Conservation (phyloP, 2,888 invertebrate species). For the Oscheius sp. region DNA sequence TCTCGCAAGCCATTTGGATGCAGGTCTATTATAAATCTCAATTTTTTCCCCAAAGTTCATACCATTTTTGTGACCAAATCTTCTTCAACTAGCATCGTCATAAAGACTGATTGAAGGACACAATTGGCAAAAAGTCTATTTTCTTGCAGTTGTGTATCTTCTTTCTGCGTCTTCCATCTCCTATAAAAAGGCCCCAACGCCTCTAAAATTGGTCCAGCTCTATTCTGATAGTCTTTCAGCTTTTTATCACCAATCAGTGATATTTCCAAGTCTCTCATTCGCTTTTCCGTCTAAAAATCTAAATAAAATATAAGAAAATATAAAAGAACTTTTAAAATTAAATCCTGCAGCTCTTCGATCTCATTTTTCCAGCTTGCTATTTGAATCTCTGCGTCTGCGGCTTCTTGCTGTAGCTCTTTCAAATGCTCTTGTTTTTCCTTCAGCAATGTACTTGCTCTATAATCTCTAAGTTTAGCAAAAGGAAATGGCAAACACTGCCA, state of each 20-base stretch:
- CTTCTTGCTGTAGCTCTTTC: neutral
- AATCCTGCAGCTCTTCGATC: too few species aligned
- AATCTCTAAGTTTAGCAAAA: neutral
- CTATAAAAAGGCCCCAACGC: constrained; percentile 32
- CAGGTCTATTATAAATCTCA: constrained; percentile 26
- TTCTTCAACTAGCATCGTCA: constrained; percentile 10
- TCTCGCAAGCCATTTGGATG: constrained; percentile 31
- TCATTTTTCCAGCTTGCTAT: constrained; percentile 14
- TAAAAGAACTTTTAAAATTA: too few species aligned
- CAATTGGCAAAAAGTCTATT: constrained; percentile 35
- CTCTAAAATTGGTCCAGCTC: constrained; percentile 35
- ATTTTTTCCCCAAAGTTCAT: neutral
- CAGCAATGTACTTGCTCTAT: neutral
- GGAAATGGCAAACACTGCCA: neutral
- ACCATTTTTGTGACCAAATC: constrained; percentile 11
- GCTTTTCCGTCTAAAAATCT: constrained; percentile 27
- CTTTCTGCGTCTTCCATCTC: constrained; percentile 32
- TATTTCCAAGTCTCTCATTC: constrained; percentile 38
- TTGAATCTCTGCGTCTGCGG: neutral
- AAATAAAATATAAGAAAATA: too few species aligned
- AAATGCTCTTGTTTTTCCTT: constrained; percentile 12
- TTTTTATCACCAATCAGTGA: constrained; percentile 35
- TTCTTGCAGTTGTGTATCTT: constrained; percentile 29
- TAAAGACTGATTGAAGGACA: constrained; percentile 3
- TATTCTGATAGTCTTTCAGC: constrained; percentile 39